Evolutionary conservation across 2,888 invertebrate genomes (phyloP).

Genomic region (Thymelicus lineola): DNA sequence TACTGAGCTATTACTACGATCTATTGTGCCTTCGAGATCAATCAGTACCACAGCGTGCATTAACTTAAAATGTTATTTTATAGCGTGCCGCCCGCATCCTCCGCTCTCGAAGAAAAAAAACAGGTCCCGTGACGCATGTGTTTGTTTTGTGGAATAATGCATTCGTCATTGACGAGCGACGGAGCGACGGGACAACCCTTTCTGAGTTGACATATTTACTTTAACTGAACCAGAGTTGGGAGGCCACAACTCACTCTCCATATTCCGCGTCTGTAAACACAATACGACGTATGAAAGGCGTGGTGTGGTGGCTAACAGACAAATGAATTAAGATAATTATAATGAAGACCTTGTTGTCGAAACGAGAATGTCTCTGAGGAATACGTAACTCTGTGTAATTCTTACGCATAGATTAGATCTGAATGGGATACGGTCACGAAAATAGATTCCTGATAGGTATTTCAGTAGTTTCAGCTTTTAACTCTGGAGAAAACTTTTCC

Average conservation of each 20-base stretch:
- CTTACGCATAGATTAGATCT: no score
- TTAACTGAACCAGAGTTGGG: conserved; percentile 25
- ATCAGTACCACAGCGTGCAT: conserved; percentile 29
- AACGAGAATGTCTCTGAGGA: no score
- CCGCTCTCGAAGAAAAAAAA: conserved; percentile 43
- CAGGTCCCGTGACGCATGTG: conserved; percentile 50
- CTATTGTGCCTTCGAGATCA: conserved; percentile 12
- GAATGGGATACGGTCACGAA: no score
- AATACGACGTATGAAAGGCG: conserved; percentile 27
- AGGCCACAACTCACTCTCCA: conserved; percentile 10
- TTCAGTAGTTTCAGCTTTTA: no score
- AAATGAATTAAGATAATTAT: conserved; percentile 1
- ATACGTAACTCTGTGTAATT: no score
- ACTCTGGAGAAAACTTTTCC: no score
- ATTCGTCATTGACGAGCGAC: conserved; percentile 57
- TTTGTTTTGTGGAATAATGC: conserved; percentile 67
- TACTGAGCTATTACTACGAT: not conserved
- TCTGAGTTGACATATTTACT: conserved; percentile 47
- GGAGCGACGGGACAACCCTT: conserved; percentile 44
- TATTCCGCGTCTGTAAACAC: conserved; percentile 6
- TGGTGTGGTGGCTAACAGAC: not conserved
- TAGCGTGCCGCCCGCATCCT: conserved; percentile 59
- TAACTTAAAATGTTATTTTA: conserved; percentile 53
- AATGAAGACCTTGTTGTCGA: not conserved
- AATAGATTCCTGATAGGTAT: no score